Evolutionary conservation across 2,113 vertebrate genomes (phyloP).

Genomic region (Pitta sordida): DNA sequence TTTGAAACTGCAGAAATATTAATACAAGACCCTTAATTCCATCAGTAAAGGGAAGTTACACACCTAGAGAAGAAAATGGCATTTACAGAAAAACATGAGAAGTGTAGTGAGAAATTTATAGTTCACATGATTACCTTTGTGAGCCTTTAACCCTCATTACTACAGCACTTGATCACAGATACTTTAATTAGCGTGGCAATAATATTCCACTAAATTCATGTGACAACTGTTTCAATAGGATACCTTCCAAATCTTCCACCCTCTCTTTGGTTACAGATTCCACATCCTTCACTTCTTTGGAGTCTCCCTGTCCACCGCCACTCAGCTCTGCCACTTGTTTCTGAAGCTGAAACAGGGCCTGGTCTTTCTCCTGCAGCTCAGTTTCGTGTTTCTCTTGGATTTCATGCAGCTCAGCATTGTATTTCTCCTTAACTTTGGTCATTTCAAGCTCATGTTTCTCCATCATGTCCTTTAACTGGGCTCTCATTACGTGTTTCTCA

Average conservation of each 20-base stretch:
- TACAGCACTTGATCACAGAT: background rate
- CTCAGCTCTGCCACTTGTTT: slow-evolving; percentile 71
- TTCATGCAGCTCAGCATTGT: slow-evolving; percentile 65
- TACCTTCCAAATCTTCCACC: slow-evolving; percentile 83
- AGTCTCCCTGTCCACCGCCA: background rate
- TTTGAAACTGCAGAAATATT: background rate
- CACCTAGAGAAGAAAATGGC: background rate
- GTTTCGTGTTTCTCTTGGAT: slow-evolving; percentile 72
- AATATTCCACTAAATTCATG: background rate
- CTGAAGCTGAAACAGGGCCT: slow-evolving; percentile 64
- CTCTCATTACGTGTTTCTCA: slow-evolving; percentile 90
- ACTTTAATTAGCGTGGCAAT: background rate
- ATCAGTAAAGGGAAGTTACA: background rate
- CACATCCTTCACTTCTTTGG: background rate
- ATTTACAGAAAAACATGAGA: background rate
- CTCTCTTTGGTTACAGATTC: slow-evolving; percentile 59
- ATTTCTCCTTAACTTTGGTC: slow-evolving; percentile 55
- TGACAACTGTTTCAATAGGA: background rate
- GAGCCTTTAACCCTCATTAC: background rate
- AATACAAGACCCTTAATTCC: background rate
- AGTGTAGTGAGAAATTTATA: background rate
- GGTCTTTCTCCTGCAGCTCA: slow-evolving; percentile 75
- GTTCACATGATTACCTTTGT: background rate
- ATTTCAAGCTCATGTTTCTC: slow-evolving; percentile 84
- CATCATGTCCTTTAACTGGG: slow-evolving; percentile 86